A percentile compares a stretch with the other conserved stretches of the same genome.
phyloP scores from a whole-genome alignment of 1,140 invertebrate genomes.

The Bacillus rossius region DNA sequence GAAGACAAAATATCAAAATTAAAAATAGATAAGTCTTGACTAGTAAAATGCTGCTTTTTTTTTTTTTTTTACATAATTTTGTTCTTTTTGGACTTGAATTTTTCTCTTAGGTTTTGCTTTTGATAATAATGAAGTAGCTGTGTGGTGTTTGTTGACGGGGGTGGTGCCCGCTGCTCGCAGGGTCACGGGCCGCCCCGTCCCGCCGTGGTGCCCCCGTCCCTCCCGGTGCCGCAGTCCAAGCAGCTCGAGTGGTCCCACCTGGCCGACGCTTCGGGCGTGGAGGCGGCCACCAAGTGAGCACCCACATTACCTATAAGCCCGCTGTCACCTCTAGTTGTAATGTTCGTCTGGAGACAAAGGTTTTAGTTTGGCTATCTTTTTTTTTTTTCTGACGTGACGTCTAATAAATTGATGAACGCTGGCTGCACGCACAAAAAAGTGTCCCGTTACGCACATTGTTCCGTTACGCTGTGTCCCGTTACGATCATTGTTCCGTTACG shows the following conservation, averaged over 20 bases:
- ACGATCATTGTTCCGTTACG: too few relatives aligned
- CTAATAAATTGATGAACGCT: too few relatives aligned
- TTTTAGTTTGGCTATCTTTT: neutral
- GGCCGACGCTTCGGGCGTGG: constrained; percentile 36
- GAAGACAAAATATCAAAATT: too few relatives aligned
- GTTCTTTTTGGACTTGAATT: neutral
- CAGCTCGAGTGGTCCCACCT: constrained; percentile 41
- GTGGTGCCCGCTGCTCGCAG: too few relatives aligned
- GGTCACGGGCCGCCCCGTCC: constrained; percentile 27
- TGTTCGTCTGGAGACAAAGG: neutral
- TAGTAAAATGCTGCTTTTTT: neutral
- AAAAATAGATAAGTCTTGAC: neutral
- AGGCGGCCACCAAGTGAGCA: constrained; percentile 38
- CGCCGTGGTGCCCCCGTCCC: constrained; percentile 36
- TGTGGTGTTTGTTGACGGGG: too few relatives aligned
- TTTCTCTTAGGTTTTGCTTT: too few relatives aligned
- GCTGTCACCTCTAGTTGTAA: neutral
- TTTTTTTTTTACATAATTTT: neutral
- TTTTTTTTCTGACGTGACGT: neutral
- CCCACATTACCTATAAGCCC: neutral
- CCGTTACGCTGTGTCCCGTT: too few relatives aligned
- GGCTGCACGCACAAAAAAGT: too few relatives aligned
- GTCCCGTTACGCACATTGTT: too few relatives aligned
- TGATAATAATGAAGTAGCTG: too few relatives aligned
- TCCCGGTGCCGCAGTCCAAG: constrained; percentile 32